These are phyloP conservation scores for Thinocorus orbignyianus DNA, from an alignment of 2,113 vertebrate genomes.

Conservation along the genomic window DNA sequence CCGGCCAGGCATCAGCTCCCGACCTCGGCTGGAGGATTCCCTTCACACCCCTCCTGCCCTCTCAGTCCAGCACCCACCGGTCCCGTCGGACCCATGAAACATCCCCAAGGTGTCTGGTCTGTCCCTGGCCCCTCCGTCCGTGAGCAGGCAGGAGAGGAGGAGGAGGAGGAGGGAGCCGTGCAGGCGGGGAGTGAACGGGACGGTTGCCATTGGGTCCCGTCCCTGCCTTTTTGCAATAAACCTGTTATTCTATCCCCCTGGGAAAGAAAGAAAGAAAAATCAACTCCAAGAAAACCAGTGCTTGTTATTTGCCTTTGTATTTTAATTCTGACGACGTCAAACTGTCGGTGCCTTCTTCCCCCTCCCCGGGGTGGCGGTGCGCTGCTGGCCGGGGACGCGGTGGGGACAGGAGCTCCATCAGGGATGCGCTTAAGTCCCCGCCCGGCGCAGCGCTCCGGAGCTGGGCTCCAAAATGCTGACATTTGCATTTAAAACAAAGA, in stretches of 20 bases:
- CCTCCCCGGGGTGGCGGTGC: neutral
- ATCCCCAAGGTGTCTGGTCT: neutral
- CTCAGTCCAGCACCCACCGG: neutral
- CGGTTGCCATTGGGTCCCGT: neutral
- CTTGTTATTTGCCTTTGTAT: neutral
- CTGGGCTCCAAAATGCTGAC: neutral
- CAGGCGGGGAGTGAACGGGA: neutral
- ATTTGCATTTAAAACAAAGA: conserved; percentile 8
- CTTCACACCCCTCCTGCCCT: neutral
- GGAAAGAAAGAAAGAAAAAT: neutral
- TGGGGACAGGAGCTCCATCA: neutral
- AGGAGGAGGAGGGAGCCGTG: too few species aligned
- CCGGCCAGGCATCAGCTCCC: neutral
- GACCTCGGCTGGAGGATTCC: neutral
- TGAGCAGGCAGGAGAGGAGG: neutral
- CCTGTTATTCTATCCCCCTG: neutral
- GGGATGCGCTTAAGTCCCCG: neutral
- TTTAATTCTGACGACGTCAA: neutral
- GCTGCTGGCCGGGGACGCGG: neutral
- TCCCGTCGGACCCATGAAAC: neutral
- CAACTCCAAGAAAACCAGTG: neutral
- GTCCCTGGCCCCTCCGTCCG: neutral
- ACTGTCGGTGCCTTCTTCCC: neutral
- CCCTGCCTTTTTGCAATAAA: neutral
- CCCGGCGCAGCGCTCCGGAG: neutral